These are phyloP conservation scores for Octodon degus DNA, from an alignment of 2,113 vertebrate species.

Conservation along the genomic window DNA sequence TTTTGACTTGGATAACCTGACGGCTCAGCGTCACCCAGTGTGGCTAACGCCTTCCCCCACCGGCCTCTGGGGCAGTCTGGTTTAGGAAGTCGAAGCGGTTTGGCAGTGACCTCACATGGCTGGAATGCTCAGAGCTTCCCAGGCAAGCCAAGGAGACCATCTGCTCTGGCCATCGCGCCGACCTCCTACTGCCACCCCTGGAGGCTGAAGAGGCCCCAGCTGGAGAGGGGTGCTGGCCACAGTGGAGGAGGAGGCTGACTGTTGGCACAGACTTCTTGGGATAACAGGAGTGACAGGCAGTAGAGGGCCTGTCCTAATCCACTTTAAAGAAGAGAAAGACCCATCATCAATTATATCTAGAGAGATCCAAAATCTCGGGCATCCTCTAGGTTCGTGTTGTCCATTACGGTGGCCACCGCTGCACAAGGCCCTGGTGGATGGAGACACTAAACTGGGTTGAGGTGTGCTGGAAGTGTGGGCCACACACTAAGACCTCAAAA, in stretches of 20 bases:
- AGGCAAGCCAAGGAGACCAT: neutral
- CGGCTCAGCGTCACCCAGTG: neutral
- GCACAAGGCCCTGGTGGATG: neutral
- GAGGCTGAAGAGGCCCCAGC: neutral
- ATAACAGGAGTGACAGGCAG: accelerated
- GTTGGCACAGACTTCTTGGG: neutral
- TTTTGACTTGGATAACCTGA: neutral
- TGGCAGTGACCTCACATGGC: neutral
- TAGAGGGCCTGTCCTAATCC: neutral
- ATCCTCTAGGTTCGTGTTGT: neutral
- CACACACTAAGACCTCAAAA: neutral
- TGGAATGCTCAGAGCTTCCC: neutral
- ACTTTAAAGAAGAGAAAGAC: neutral
- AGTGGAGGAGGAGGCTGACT: neutral
- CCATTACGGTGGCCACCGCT: neutral
- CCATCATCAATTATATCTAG: neutral
- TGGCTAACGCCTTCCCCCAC: neutral
- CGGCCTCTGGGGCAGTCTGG: neutral
- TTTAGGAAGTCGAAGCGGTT: neutral
- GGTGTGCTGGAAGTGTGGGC: neutral
- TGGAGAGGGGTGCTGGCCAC: too few species aligned
- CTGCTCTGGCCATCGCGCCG: neutral
- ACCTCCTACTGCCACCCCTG: neutral
- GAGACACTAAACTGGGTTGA: neutral
- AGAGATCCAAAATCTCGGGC: neutral